These are phyloP conservation scores for Mechanitis messenoides DNA, from an alignment of 2,888 invertebrate species.

Conservation along the genomic window DNA sequence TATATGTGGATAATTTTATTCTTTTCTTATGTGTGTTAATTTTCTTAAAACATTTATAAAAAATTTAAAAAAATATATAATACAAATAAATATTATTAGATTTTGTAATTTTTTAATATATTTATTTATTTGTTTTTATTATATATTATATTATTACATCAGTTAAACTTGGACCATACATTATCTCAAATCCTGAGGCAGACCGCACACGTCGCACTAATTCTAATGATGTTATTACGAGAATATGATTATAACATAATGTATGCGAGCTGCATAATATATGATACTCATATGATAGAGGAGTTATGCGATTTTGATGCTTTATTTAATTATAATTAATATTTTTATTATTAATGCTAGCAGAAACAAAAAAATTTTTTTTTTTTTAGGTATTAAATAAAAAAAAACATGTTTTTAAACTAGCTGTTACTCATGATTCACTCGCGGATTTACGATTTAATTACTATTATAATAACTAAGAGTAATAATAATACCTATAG, in stretches of 20 bases:
- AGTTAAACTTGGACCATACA: neutral
- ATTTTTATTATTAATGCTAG: neutral
- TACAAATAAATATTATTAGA: too few relatives aligned
- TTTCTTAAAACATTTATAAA: too few relatives aligned
- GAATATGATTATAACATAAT: constrained; percentile 73
- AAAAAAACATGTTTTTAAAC: neutral
- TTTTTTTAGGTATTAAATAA: too few relatives aligned
- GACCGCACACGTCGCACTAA: constrained; percentile 74
- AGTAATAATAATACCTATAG: too few relatives aligned
- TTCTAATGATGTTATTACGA: constrained; percentile 75
- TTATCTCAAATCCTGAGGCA: constrained; percentile 28
- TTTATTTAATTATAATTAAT: constrained; percentile 23
- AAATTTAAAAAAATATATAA: too few relatives aligned
- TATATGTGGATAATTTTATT: too few relatives aligned
- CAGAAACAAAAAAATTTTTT: too few relatives aligned
- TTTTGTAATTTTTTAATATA: too few relatives aligned
- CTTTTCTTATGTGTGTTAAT: too few relatives aligned
- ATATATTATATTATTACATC: neutral
- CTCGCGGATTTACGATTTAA: too few relatives aligned
- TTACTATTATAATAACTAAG: too few relatives aligned
- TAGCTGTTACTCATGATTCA: too few relatives aligned
- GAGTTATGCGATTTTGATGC: constrained; percentile 41
- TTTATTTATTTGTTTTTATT: neutral
- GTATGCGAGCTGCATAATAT: constrained; percentile 70
- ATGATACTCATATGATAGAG: constrained; percentile 51